These are phyloP conservation scores for Fabriciana adippe DNA, from an alignment of 2,888 invertebrate genomes.

Conservation along the genomic window DNA sequence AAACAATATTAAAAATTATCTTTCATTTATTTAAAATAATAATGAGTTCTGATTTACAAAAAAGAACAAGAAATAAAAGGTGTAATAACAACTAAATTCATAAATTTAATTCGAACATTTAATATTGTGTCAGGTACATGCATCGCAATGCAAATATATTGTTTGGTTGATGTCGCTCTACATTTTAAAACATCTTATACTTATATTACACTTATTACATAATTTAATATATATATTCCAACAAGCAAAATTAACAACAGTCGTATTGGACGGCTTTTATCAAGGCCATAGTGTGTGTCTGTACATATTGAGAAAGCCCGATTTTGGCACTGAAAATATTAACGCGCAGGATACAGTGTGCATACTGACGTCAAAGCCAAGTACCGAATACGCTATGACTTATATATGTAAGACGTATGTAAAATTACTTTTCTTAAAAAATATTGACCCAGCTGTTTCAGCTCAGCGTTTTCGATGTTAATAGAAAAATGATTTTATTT, in stretches of 20 bases:
- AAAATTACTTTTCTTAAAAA: background rate
- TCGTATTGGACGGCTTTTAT: constrained; percentile 57
- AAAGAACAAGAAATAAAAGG: background rate
- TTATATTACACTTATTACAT: constrained; percentile 7
- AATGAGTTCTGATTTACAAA: background rate
- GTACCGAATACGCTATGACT: constrained; percentile 1
- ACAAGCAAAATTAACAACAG: constrained; percentile 60
- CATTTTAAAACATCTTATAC: constrained; percentile 7
- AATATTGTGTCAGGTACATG: constrained; percentile 18
- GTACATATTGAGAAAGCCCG: constrained; percentile 18
- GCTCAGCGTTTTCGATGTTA: constrained; percentile 2
- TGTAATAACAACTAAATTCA: constrained; percentile 2
- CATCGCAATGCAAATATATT: constrained; percentile 16
- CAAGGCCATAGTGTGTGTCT: constrained; percentile 44
- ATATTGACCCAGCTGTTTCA: background rate
- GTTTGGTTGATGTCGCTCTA: constrained; percentile 7
- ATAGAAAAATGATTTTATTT: constrained; percentile 3
- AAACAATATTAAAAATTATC: background rate
- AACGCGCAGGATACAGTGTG: constrained; percentile 12
- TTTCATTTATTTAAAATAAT: constrained; percentile 6
- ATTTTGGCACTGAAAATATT: constrained; percentile 24
- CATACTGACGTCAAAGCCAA: background rate
- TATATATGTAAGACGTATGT: background rate
- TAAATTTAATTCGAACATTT: constrained; percentile 9
- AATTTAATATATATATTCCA: constrained; percentile 41